Evolutionary conservation across 2,113 vertebrate species (phyloP).

Genomic region (Cairina moschata): DNA sequence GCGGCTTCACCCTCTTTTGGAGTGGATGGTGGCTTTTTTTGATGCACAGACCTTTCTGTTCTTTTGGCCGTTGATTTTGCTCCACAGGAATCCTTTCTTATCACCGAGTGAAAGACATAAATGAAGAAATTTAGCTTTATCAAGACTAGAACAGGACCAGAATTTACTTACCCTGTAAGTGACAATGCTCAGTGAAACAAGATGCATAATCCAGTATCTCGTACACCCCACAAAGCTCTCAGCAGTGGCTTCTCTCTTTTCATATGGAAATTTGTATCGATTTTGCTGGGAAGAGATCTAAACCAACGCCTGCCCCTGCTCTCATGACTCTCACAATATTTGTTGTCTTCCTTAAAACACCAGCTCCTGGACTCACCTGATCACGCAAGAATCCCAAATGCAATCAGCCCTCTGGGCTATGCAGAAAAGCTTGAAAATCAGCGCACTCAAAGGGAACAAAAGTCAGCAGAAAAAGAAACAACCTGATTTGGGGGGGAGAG

Average conservation of each 20-base stretch:
- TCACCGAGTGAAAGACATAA: neutral
- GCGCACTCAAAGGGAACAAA: neutral
- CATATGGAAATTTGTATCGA: neutral
- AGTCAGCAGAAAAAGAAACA: neutral
- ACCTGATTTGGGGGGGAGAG: neutral
- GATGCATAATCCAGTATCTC: neutral
- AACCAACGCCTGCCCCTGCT: neutral
- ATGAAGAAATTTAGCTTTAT: neutral
- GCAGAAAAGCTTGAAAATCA: conserved; percentile 38
- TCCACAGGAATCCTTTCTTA: neutral
- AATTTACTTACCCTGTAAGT: neutral
- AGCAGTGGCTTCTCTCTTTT: neutral
- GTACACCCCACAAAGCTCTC: neutral
- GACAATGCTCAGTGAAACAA: neutral
- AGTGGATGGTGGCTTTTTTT: neutral
- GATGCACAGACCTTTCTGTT: neutral
- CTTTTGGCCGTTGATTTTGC: conserved; percentile 23
- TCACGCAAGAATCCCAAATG: conserved; percentile 37
- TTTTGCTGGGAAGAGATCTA: neutral
- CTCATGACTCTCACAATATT: neutral
- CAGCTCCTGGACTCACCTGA: neutral
- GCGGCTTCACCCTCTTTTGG: neutral
- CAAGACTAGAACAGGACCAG: neutral
- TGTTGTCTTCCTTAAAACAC: conserved; percentile 23
- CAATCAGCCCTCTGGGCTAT: neutral